Evolutionary conservation across 1,140 invertebrate genomes (phyloP).

Genomic region (Caenorhabditis elegans): DNA sequence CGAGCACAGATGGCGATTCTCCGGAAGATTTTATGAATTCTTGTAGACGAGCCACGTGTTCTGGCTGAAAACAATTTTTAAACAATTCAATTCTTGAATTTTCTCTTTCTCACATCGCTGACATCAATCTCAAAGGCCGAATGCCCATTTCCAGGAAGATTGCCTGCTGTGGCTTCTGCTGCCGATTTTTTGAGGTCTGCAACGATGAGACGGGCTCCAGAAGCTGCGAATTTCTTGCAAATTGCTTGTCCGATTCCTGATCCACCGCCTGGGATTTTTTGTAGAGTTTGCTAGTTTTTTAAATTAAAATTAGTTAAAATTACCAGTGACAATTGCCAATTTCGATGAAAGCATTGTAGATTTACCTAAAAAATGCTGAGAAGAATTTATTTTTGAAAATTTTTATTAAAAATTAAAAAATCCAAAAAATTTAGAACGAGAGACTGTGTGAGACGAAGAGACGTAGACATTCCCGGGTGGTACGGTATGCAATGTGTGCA

Average conservation of each 20-base stretch:
- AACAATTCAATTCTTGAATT: too few relatives aligned
- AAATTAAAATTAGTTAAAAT: not conserved
- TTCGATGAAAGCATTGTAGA: slow-evolving; percentile 12
- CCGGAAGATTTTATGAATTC: not conserved
- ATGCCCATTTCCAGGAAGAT: slow-evolving; percentile 26
- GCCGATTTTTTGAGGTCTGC: slow-evolving; percentile 75
- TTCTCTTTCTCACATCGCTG: slow-evolving; percentile 43
- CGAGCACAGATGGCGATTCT: slow-evolving; percentile 73
- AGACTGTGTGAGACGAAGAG: not conserved
- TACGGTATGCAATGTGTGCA: not conserved
- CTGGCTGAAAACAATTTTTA: not conserved
- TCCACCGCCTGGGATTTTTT: slow-evolving; percentile 74
- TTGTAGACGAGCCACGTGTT: not conserved
- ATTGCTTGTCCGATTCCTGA: slow-evolving; percentile 82
- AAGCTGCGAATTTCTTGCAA: slow-evolving; percentile 76
- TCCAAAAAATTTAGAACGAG: not conserved
- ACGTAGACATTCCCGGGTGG: not conserved
- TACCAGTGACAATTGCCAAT: slow-evolving; percentile 37
- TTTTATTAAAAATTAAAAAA: not conserved
- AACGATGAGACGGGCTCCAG: slow-evolving; percentile 79
- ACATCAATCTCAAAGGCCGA: slow-evolving; percentile 42
- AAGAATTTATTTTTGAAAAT: too few relatives aligned
- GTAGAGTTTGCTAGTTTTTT: not conserved
- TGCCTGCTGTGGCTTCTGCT: slow-evolving; percentile 72
- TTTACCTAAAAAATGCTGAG: too few relatives aligned